These are phyloP conservation scores for Caenorhabditis sulstoni DNA, from an alignment of 2,888 invertebrate genomes.

Conservation along the genomic window DNA sequence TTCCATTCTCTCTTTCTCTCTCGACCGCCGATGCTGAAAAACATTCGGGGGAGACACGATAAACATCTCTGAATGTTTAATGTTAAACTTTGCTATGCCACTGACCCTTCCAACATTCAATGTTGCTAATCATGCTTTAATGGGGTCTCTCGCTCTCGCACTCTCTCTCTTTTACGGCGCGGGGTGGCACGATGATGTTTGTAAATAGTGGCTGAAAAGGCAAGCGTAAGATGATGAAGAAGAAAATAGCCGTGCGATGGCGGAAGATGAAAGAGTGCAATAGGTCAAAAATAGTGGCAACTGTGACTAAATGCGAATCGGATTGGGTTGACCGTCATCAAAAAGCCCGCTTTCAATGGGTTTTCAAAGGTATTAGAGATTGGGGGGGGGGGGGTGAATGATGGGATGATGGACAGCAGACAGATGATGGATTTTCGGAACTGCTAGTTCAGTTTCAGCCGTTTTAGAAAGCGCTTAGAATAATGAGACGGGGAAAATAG, in stretches of 20 bases:
- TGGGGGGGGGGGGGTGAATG: too few species aligned
- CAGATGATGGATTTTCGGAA: too few species aligned
- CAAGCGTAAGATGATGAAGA: background rate
- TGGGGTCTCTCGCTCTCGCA: background rate
- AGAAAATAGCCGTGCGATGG: background rate
- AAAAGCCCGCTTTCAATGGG: too few species aligned
- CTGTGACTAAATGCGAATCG: background rate
- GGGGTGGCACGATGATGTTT: conserved; percentile 18
- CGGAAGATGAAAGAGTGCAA: background rate
- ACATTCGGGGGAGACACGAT: background rate
- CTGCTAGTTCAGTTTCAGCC: too few species aligned
- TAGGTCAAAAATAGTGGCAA: background rate
- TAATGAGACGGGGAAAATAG: conserved; percentile 17
- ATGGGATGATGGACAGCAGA: too few species aligned
- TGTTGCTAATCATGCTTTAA: conserved; percentile 23
- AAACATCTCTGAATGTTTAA: conserved; percentile 24
- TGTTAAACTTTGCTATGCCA: conserved; percentile 32
- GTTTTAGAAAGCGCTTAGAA: background rate
- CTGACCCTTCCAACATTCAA: conserved; percentile 32
- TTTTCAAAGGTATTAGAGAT: too few species aligned
- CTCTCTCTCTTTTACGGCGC: background rate
- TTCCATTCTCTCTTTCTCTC: background rate
- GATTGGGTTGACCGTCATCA: too few species aligned
- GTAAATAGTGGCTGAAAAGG: conserved; percentile 39
- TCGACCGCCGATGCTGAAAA: background rate